Evolutionary conservation across 2,797 vertebrate species (phyloP), one percentile per base, ranked within the genome.

Genomic region (Schizopygopsis malacanthus): DNA sequence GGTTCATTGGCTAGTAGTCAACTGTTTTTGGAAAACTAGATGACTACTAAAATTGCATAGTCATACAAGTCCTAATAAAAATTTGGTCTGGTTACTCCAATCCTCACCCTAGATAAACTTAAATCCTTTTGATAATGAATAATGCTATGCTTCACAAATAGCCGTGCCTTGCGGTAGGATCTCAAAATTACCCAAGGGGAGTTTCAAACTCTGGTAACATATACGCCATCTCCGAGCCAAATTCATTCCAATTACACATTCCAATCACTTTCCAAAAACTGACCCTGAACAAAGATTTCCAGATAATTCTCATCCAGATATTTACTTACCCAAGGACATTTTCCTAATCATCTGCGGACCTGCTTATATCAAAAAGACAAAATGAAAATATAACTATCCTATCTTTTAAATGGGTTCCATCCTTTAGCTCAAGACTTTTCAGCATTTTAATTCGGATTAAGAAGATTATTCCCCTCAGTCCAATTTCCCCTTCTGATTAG

Each of bases 371-470:
- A 56, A 69, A 67, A 84, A 70, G 61, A 70, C 75, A 71, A 59
- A 70, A 70, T 59, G 39, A 79, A 79, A 79, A 79, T 85, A 45
- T 59, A 41, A 47, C 76, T 37, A 52, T 78, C 20, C 43, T 77
- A 71, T 85, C 83, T 79, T 79, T 33, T 71, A 85, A 79, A 80
- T 70, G 20, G 67, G 39, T 85, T 85, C 25, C 67, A 78, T 45
- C 52, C 43, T 72, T 72, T 61, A 72, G 83, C 65, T 45, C 15
- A n/a, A 84, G 83, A 70, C 83, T 25, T 65, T 52, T 16, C 70
- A 63, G 41, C 20, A 37, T 85, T 85, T 85, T 73, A 76, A 63
- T 87, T 63, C 82, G 84, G 75, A 87, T 88, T 88, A 88, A 47
- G 45, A 56, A 82, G 75, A 86, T 86, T 72, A 83, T 85, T 67